Evolutionary conservation across 2,797 vertebrate species (phyloP), one percentile per base, ranked within the genome.

Genomic region (Microtus californicus): DNA sequence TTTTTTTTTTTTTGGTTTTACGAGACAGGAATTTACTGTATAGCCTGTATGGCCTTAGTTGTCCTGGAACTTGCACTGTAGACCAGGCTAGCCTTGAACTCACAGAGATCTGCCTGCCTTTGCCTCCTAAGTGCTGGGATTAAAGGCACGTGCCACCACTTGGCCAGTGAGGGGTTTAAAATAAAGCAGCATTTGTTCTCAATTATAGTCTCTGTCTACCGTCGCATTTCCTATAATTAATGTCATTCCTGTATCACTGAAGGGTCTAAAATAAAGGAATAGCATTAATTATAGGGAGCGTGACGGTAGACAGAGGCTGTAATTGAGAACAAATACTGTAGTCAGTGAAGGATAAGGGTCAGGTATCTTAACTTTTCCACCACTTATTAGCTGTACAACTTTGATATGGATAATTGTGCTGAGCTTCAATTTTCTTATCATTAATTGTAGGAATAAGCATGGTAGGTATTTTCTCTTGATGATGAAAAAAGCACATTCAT

Each of bases 401-500:
- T 79, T 82, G 29, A 23, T 37, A 43, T 27, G 54, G 85, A 63
- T 77, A 71, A 80, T 73, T 5, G 65, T 73, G 83, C 45, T 43
- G 56, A 79, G 2, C 43, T 76, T 91, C 45, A 67, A 34, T 79
- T 51, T 86, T 87, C 69, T 96, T 83, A 73, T 51, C 78, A 59
- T 29, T 69, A 87, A 59, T 1, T 77, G 59, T 54, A 82, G n/a
- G 3, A 61, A 61, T 40, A 81, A 37, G 9, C n/a, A 82, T 43
- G 43, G 80, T 43, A 63, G 54, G 51, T 37, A 82, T 80, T 92
- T 80, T 91, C 69, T 91, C 34, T 89, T 71, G 79, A 48, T 73
- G 34, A 94, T 87, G n/a, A 85, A 93, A 80, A 95, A n/a, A n/a
- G 40, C 8, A 91, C 10, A 90, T 21, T 19, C 48, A 31, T 45